These are phyloP conservation scores for Chromoteleia sp. DNA, from an alignment of 2,888 invertebrate genomes.

Conservation along the genomic window DNA sequence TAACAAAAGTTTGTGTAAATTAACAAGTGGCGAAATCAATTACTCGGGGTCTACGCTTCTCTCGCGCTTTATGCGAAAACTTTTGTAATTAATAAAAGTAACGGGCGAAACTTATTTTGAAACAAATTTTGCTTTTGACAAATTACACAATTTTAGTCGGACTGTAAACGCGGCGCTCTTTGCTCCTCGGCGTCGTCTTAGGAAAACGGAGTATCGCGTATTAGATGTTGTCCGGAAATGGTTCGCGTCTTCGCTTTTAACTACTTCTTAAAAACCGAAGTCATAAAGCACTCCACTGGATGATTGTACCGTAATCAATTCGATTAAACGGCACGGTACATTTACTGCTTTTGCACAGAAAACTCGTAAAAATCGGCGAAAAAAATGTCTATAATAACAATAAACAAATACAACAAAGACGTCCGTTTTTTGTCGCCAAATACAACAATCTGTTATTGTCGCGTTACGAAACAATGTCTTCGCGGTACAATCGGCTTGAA, in stretches of 20 bases:
- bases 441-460: slow-evolving; percentile 12
- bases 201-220: not conserved
- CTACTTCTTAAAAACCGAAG: slow-evolving; percentile 50
- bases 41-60: not conserved
- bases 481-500: slow-evolving; percentile 21
- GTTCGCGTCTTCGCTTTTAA: slow-evolving; percentile 44
- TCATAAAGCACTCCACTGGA: slow-evolving; percentile 43
- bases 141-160: too few species aligned
- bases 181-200: not conserved
- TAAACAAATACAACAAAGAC: slow-evolving; percentile 38
- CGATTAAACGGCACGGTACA: slow-evolving; percentile 51
- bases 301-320: slow-evolving; percentile 57
- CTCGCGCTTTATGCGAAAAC: not conserved
- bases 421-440: slow-evolving; percentile 14
- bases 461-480: slow-evolving; percentile 20
- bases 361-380: slow-evolving; percentile 42
- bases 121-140: not conserved
- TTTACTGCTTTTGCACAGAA: slow-evolving; percentile 39
- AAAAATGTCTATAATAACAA: slow-evolving; percentile 17
- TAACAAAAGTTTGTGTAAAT: slow-evolving; percentile 17
- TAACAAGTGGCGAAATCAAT: slow-evolving; percentile 17
- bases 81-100: slow-evolving; percentile 15
- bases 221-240: slow-evolving; percentile 19
- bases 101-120: not conserved
- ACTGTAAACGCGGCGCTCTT: too few species aligned